Percentiles rank a stretch among this genome's conserved stretches.
Evolutionary conservation across 2,888 invertebrate genomes (phyloP).

Genomic region (Theodoxus fluviatilis): DNA sequence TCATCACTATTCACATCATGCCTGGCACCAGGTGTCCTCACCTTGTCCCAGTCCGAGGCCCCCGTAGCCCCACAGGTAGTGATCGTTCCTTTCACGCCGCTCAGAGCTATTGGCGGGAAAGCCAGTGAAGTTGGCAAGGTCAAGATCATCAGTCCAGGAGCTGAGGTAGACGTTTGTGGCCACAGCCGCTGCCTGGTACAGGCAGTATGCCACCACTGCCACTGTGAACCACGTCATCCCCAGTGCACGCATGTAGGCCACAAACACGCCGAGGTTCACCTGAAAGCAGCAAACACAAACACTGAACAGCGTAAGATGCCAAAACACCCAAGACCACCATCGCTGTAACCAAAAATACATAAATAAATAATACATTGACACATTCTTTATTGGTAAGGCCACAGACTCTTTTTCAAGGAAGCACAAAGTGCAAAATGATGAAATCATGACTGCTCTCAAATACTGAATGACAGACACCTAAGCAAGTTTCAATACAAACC

Average conservation of each 20-base stretch:
- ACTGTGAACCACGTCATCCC: slow-evolving; percentile 78
- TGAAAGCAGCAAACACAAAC: slow-evolving; percentile 41
- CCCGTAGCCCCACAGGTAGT: slow-evolving; percentile 68
- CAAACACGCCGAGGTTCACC: slow-evolving; percentile 87
- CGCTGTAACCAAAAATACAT: too few species aligned
- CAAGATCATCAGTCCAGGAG: slow-evolving; percentile 61
- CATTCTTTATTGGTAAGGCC: too few species aligned
- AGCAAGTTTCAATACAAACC: too few species aligned
- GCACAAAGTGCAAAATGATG: too few species aligned
- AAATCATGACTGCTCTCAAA: too few species aligned
- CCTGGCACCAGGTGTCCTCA: slow-evolving; percentile 34
- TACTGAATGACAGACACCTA: too few species aligned
- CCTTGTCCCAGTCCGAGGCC: slow-evolving; percentile 59
- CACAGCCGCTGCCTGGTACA: slow-evolving; percentile 55
- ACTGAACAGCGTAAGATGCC: too few species aligned
- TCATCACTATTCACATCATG: too few species aligned
- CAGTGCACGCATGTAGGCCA: slow-evolving; percentile 85
- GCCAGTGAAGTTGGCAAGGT: slow-evolving; percentile 48
- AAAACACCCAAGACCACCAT: too few species aligned
- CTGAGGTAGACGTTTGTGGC: slow-evolving; percentile 62
- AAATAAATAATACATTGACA: too few species aligned
- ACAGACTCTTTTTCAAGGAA: too few species aligned
- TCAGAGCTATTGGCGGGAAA: slow-evolving; percentile 43
- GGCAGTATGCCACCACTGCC: slow-evolving; percentile 71
- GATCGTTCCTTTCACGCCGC: slow-evolving; percentile 48